Conservation (phyloP, 1,140 invertebrate species). For the Leptopilina boulardi region DNA sequence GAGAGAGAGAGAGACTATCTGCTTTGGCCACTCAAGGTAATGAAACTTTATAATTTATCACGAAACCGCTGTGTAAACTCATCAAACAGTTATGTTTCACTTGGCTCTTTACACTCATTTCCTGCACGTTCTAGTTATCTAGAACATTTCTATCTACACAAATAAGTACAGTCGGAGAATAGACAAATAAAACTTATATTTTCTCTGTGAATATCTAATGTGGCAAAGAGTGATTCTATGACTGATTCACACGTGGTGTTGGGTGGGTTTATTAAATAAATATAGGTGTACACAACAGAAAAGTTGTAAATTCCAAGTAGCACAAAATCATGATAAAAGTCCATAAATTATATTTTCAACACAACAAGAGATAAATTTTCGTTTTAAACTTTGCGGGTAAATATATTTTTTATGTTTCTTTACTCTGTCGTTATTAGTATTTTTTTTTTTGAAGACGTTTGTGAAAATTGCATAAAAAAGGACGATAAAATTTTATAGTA, state of each 20-base stretch:
- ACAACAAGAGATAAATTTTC: neutral
- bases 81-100: constrained; percentile 30
- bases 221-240: neutral
- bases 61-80: constrained; percentile 13
- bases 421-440: no score
- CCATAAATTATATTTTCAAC: no score
- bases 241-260: neutral
- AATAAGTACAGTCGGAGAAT: neutral
- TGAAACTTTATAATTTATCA: constrained; percentile 29
- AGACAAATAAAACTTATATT: constrained; percentile 25
- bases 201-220: neutral
- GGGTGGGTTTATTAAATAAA: neutral
- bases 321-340: no score
- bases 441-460: no score
- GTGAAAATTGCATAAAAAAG: no score
- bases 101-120: constrained; percentile 32
- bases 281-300: no score
- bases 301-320: neutral
- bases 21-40: constrained; percentile 18
- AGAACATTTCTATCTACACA: neutral
- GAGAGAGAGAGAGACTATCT: constrained; percentile 5
- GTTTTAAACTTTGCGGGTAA: constrained; percentile 21
- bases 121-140: neutral
- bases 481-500: no score
- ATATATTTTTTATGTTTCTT: no score